Evolutionary conservation across 2,888 invertebrate species (phyloP), one percentile per base, ranked within the genome.

Genomic region (Diarsia brunnea): DNA sequence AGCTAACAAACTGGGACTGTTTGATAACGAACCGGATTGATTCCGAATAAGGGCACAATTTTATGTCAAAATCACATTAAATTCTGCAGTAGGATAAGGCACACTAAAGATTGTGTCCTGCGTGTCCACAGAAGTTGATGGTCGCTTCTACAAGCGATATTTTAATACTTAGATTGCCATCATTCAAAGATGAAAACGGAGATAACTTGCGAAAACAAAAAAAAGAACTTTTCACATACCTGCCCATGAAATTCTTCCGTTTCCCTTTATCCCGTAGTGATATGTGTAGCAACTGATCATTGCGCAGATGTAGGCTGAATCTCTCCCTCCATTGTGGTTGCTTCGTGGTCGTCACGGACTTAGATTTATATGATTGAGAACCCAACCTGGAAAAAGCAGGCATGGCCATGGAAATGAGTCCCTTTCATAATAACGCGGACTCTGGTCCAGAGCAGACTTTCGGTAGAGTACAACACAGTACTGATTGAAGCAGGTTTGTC

Each of bases 221-320:
- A 51, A 24, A 31, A 21, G 12, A 53, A 16, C 11, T 61, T 47
- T 69, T 53, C 27, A 1, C 81, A 65, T 87, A 96, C 96, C 95
- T 95, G 86, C 96, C 96, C 95, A 96, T 95, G 74, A 94, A 94
- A 81, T 92, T 94, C 85, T 94, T 95, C 85, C 93, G 92, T 83
- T 92, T 95, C 51, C 95, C 95, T 86, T 94, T 95, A 75, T 95
- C 95, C 92, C 93, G 92, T 49, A 96, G 70, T 0, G 94, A 92
- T 60, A 96, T 85, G 69, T 89, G 89, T 14, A 96, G 78, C 21
- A 92, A 49, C 47, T 92, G 85, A 49, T 95, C 94, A 69, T 91
- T 91, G 71, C 89, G 88, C 16, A 94, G 87, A 64, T 91, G 91
- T 19, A 96, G 78, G 70, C 94, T 92, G 70, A 95, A 94, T 49